Conservation (phyloP, 2,113 vertebrate genomes). For the Neolamprologus longior region DNA sequence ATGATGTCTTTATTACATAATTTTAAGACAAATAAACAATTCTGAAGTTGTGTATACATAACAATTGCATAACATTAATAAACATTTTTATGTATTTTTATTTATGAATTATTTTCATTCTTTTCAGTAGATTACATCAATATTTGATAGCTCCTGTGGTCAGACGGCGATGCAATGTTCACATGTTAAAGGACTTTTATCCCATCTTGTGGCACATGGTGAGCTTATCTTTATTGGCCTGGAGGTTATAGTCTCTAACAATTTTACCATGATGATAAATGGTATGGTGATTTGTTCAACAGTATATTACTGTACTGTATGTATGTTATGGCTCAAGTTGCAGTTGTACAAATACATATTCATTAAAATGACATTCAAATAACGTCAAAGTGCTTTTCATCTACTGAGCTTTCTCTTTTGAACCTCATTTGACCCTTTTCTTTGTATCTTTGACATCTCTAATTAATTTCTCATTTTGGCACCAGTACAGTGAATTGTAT, state of each 20-base stretch:
- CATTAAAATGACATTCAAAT: neutral
- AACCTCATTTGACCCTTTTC: neutral
- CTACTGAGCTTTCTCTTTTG: neutral
- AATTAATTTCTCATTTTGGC: neutral
- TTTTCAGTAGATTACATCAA: neutral
- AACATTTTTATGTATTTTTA: neutral
- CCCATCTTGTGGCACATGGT: neutral
- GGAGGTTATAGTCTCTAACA: rapidly evolving
- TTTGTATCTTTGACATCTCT: neutral
- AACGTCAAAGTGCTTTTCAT: neutral
- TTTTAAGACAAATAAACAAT: neutral
- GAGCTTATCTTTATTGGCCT: neutral
- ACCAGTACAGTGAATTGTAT: neutral
- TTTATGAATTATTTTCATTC: neutral
- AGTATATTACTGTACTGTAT: neutral
- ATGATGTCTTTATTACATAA: neutral
- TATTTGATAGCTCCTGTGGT: rapidly evolving
- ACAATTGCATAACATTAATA: rapidly evolving
- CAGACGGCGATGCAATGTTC: neutral
- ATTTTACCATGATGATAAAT: rapidly evolving
- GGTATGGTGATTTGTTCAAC: neutral
- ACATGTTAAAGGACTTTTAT: neutral
- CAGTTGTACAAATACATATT: neutral
- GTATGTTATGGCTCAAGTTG: neutral
- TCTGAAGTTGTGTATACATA: neutral